phyloP scores from a whole-genome alignment of 2,113 vertebrate genomes.

The Sinocyclocheilus anophthalmus region DNA sequence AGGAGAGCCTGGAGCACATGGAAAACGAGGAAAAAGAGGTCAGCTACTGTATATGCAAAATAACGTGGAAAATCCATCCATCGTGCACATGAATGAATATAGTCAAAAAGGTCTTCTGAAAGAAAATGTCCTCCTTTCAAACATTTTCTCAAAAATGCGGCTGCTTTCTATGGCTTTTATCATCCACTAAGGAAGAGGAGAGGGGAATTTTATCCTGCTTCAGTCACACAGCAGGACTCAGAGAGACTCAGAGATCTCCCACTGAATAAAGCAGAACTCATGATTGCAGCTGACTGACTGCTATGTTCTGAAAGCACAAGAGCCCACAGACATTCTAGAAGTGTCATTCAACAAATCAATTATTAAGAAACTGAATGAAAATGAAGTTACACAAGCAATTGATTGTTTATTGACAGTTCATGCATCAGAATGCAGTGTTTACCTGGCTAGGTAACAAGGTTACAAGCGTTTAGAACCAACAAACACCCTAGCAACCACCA shows the following conservation, averaged over 20 bases:
- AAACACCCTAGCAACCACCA: not conserved
- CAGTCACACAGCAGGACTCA: slow-evolving; percentile 10
- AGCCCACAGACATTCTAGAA: slow-evolving; percentile 3
- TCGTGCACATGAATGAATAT: slow-evolving; percentile 20
- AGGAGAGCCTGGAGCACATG: slow-evolving; percentile 82
- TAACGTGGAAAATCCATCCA: not conserved
- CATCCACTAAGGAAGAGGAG: slow-evolving; percentile 22
- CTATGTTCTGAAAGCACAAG: not conserved
- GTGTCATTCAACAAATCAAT: not conserved
- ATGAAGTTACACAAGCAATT: not conserved
- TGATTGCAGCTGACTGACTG: slow-evolving; percentile 3
- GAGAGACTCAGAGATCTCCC: not conserved
- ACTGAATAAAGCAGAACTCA: not conserved
- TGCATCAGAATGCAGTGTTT: not conserved
- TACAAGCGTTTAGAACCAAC: not conserved
- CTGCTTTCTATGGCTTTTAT: not conserved
- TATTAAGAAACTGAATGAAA: slow-evolving; percentile 29
- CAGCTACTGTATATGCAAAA: slow-evolving; percentile 45
- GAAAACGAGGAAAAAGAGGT: slow-evolving; percentile 87
- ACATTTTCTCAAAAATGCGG: not conserved
- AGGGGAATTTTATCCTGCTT: slow-evolving; percentile 24
- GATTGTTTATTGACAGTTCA: not conserved
- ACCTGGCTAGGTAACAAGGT: no score
- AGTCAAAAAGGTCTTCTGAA: not conserved
- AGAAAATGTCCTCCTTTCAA: slow-evolving; percentile 1